These are phyloP conservation scores for Columba guinea DNA, from an alignment of 2,797 vertebrate species.

Conservation along the genomic window DNA sequence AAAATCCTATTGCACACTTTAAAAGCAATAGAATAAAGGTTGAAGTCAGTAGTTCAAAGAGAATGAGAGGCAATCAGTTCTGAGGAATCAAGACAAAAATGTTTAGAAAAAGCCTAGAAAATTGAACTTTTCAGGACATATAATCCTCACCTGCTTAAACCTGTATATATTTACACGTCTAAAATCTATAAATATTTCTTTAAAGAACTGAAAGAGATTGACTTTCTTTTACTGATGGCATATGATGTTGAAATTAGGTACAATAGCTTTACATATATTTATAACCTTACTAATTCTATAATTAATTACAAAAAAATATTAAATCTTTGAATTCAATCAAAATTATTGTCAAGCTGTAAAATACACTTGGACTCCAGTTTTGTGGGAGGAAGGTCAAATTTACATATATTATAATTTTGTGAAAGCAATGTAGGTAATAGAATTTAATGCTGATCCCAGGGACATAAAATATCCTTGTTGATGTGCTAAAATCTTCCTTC, in stretches of 20 bases:
- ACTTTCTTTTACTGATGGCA: background rate
- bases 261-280: background rate
- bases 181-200: background rate
- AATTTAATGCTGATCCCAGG: conserved; percentile 13
- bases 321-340: background rate
- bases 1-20: background rate
- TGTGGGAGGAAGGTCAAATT: background rate
- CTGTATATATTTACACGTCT: background rate
- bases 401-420: background rate
- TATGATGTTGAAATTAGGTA: background rate
- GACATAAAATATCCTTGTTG: background rate
- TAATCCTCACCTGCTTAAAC: background rate
- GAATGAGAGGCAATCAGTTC: background rate
- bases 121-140: background rate
- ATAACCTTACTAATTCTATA: background rate
- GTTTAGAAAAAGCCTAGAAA: background rate
- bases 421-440: background rate
- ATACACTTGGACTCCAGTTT: background rate
- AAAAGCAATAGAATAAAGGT: background rate
- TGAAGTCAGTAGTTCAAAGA: background rate
- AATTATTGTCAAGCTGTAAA: background rate
- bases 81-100: background rate
- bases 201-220: background rate
- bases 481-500: background rate
- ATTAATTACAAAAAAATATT: background rate